Evolutionary conservation across 2,797 vertebrate genomes (phyloP), one percentile per base, ranked within the genome.

Genomic region (Meriones psammophilus): DNA sequence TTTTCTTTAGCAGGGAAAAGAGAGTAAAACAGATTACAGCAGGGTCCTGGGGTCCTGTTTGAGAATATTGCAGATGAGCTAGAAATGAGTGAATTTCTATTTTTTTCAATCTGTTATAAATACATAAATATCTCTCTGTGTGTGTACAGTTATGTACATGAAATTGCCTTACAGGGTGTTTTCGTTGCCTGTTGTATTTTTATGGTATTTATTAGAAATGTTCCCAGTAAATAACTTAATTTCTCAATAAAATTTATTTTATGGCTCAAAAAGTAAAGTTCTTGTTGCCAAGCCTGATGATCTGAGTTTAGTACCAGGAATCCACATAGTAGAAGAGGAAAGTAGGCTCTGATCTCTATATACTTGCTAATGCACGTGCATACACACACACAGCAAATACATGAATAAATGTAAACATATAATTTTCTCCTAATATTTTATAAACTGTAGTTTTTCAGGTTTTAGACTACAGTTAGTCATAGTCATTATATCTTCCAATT

Each of bases 211-310:
- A 93, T 88, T 94, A 56, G 84, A 80, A 92, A 60, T 92, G 26
- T 68, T 78, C 33, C n/a, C 30, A 89, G 30, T 0, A 73, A 60
- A 84, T 64, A 13, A 76, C 33, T 58, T 74, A 71, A 74, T 79
- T 88, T 66, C 24, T 79, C 20, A 58, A 54, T 58, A 94, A 95
- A 96, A 91, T 30, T 0, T 60, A 36, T 62, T 92, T 50, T 88
- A 64, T 22, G 42, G 33, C 12, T 24, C 64, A 24, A 39, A 33
- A 33, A 24, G 42, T 68, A n/a, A 68, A 60, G 42, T 5, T 1
- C 3, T 68, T 50, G 12, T 30, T 68, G 64, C 18, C 17, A 86
- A 69, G 64, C 0, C 12, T 24, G 64, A 22, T 69, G 20, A 54
- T 68, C 42, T 68, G 42, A 85, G 28, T 85, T 68, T 5, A 66